Conservation (phyloP, 2,888 invertebrate species). For the Julus scanicus region DNA sequence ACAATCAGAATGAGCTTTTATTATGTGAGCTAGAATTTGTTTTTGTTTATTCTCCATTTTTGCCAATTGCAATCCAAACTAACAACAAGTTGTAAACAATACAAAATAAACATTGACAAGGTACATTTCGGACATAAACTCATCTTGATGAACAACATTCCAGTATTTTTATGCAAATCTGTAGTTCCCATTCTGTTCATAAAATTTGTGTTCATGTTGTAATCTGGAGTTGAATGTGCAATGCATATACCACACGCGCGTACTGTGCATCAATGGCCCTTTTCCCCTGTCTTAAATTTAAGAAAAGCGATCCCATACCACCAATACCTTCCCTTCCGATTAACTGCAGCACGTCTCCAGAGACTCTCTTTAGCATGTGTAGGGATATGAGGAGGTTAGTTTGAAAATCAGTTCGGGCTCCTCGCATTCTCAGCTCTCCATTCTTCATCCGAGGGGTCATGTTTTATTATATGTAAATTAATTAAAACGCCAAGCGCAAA, state of each 20-base stretch:
- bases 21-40: too few relatives aligned
- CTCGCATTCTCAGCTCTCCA: constrained; percentile 40
- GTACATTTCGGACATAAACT: neutral
- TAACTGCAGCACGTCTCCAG: constrained; percentile 12
- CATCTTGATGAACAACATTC: constrained; percentile 1
- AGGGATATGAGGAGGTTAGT: neutral
- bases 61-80: too few relatives aligned
- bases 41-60: too few relatives aligned
- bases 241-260: neutral
- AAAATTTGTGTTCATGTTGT: neutral
- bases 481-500: constrained; percentile 55
- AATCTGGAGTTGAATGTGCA: neutral
- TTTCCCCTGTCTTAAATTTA: neutral
- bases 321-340: neutral
- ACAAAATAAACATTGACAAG: neutral
- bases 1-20: too few relatives aligned
- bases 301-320: neutral
- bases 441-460: constrained; percentile 53
- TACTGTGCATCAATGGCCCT: neutral
- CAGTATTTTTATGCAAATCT: constrained; percentile 2
- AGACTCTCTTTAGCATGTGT: neutral
- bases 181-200: neutral
- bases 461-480: constrained; percentile 55
- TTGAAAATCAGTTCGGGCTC: constrained; percentile 18
- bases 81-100: neutral